Evolutionary conservation across 2,888 invertebrate genomes (phyloP), one percentile per base, ranked within the genome.

Genomic region (Antitype chi): DNA sequence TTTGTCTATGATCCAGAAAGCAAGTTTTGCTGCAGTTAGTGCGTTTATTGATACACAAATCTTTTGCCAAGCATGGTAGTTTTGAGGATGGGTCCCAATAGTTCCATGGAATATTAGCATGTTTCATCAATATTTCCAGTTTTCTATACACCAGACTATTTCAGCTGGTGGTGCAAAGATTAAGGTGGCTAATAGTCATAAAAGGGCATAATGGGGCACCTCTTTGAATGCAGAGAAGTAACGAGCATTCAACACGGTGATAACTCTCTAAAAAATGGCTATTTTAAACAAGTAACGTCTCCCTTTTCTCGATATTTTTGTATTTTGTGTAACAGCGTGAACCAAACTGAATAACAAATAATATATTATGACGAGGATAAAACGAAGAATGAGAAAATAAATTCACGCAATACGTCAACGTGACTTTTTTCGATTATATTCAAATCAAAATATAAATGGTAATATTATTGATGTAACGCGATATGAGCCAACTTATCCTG

Each of bases 361-460:
- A 25, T 62, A 62, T 55, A 15, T 52, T 23, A 57, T 47, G 28
- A 7, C 74, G 32, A 20, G 15, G 8, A 25, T 20, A 66, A 55
- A 38, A 52, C 47, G 59, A 64, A 47, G 17, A 64, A 60, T 49
- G n/a, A 32, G 43, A 70, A 67, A 78, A 80, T 70, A 82, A 78
- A 67, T 70, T 67, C 57, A 67, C 49, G 60, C 49, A 32, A 70
- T 82, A 60, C n/a, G 38, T 70, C 80, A 80, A 78, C 71, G 80
- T 85, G 80, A 84, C 74, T 55, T 70, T 74, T 73, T 75, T 84
- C 70, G 70, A 74, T 80, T 75, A 84, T 81, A 72, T 79, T 73
- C 60, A 79, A 79, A 79, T 81, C 84, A 73, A 81, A 81, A 84
- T 79, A 84, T 79, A 70, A 83, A 68, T 80, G 78, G 67, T 84